Conservation (phyloP, 2,797 vertebrate species). For the Hyperoplus lanceolatus region DNA sequence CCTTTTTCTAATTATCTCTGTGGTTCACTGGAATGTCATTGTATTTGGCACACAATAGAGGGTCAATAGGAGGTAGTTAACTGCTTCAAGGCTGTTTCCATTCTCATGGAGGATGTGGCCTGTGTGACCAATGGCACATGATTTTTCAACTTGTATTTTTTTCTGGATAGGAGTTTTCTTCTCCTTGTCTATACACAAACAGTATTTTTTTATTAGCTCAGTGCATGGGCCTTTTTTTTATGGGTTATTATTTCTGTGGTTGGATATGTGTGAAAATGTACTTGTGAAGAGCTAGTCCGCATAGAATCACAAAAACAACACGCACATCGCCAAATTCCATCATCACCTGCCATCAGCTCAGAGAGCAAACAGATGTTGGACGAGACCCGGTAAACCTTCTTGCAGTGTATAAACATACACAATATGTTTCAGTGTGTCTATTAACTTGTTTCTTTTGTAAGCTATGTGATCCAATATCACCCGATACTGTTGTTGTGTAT, state of each 20-base stretch:
- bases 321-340: background rate
- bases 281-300: background rate
- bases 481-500: background rate
- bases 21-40: slow-evolving; percentile 18
- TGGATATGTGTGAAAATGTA: background rate
- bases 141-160: background rate
- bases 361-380: slow-evolving; percentile 14
- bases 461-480: background rate
- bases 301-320: background rate
- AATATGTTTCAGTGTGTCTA: background rate
- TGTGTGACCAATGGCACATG: background rate
- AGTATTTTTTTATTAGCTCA: background rate
- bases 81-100: background rate
- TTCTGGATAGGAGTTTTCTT: background rate
- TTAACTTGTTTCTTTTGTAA: background rate
- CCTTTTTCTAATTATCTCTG: slow-evolving; percentile 39
- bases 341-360: slow-evolving; percentile 14
- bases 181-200: background rate
- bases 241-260: background rate
- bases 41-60: background rate
- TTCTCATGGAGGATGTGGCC: too few species aligned
- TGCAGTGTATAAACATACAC: background rate
- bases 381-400: background rate
- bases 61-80: slow-evolving; percentile 13
- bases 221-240: background rate